Evolutionary conservation across 2,888 invertebrate species (phyloP).

Genomic region (Epirrita christyi): DNA sequence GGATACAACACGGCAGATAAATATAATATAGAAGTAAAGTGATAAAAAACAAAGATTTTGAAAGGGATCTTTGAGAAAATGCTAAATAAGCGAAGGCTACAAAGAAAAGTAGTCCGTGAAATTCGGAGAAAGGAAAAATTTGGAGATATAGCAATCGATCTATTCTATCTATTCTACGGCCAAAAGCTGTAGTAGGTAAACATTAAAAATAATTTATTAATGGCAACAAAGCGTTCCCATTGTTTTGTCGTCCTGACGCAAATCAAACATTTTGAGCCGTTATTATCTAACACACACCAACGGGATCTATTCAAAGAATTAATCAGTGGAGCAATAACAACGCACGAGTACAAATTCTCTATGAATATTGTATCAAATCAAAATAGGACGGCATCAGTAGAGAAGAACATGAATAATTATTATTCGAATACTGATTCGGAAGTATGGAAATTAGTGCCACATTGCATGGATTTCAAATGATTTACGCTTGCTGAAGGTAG

Average conservation of each 20-base stretch:
- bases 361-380: conserved; percentile 18
- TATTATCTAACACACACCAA: background rate
- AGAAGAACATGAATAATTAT: conserved; percentile 13
- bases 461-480: background rate
- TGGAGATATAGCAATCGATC: too few species aligned
- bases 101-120: too few species aligned
- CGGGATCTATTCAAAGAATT: background rate
- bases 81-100: too few species aligned
- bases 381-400: conserved; percentile 7
- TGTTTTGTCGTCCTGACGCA: background rate
- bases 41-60: too few species aligned
- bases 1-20: too few species aligned
- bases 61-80: too few species aligned
- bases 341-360: background rate
- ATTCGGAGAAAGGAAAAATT: too few species aligned
- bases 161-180: too few species aligned
- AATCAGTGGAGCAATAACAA: background rate
- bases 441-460: conserved; percentile 4
- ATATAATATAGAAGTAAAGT: too few species aligned
- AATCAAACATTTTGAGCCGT: background rate
- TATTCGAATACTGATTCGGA: conserved; percentile 10
- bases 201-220: too few species aligned
- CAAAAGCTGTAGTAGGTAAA: too few species aligned
- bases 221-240: background rate
- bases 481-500: too few species aligned